These are phyloP conservation scores for Gandaritis pyraliata DNA, from an alignment of 2,888 invertebrate genomes.

Conservation along the genomic window DNA sequence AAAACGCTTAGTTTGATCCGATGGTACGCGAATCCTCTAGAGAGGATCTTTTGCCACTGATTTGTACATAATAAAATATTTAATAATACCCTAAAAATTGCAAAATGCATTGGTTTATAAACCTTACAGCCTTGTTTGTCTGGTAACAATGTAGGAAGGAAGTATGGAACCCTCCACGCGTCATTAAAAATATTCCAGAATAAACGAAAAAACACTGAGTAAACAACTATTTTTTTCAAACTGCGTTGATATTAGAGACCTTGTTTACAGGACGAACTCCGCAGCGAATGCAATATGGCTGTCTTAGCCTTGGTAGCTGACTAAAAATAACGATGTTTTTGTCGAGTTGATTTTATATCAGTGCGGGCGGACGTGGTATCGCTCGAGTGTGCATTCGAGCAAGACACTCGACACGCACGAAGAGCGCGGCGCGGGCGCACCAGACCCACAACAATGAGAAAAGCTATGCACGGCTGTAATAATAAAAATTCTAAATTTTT, in stretches of 20 bases:
- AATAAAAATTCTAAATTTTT: too few relatives aligned
- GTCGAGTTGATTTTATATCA: constrained; percentile 74
- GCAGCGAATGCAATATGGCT: constrained; percentile 76
- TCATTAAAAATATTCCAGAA: constrained; percentile 24
- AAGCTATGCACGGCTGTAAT: constrained; percentile 2
- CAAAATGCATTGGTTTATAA: background rate
- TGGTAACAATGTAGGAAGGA: background rate
- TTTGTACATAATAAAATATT: too few relatives aligned
- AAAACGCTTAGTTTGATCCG: background rate
- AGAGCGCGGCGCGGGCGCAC: constrained; percentile 31
- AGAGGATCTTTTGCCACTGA: background rate
- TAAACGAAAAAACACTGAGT: constrained; percentile 31
- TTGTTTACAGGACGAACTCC: constrained; percentile 71
- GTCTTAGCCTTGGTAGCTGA: constrained; percentile 67
- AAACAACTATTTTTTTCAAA: constrained; percentile 37
- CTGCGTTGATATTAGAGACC: constrained; percentile 52
- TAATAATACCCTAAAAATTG: too few relatives aligned
- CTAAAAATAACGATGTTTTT: constrained; percentile 80
- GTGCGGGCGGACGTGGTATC: constrained; percentile 52
- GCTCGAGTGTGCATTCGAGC: constrained; percentile 47
- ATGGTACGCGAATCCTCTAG: background rate
- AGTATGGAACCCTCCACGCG: constrained; percentile 6
- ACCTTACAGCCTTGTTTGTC: background rate
- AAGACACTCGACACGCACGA: constrained; percentile 41
- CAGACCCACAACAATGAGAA: constrained; percentile 7